A percentile compares a stretch with the other conserved stretches of the same genome.
Evolutionary conservation across 2,113 vertebrate species (phyloP).

Genomic region (Anhinga anhinga): DNA sequence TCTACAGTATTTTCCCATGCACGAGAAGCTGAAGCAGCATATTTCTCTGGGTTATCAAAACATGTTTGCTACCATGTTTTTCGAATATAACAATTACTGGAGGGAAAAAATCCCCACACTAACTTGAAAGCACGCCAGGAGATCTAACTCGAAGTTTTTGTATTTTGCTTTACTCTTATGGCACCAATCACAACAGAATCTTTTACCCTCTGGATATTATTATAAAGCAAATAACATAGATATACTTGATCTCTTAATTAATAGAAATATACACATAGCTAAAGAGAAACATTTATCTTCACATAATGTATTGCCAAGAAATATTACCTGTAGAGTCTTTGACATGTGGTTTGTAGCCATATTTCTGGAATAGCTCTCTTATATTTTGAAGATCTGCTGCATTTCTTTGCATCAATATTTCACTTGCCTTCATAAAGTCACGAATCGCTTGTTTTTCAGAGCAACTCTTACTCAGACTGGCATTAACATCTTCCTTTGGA

Average conservation of each 20-base stretch:
- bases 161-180: not conserved
- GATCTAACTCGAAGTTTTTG: not conserved
- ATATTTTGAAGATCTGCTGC: constrained; percentile 77
- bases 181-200: not conserved
- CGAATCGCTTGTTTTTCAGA: constrained; percentile 52
- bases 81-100: not conserved
- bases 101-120: not conserved
- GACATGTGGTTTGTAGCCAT: constrained; percentile 75
- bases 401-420: constrained; percentile 78
- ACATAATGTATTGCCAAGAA: not conserved
- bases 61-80: not conserved
- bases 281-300: not conserved
- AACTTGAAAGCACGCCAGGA: not conserved
- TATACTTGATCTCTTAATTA: not conserved
- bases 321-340: constrained; percentile 71
- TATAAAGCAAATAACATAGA: not conserved
- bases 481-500: constrained; percentile 75
- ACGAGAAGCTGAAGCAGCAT: not conserved
- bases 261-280: not conserved
- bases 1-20: not conserved
- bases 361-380: constrained; percentile 81
- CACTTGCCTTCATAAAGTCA: constrained; percentile 79
- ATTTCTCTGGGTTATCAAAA: not conserved
- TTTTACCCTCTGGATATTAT: not conserved
- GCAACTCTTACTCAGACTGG: constrained; percentile 65